A percentile compares a stretch with the other conserved stretches of the same genome.
Evolutionary conservation across 1,140 invertebrate genomes (phyloP).

Genomic region (Apocrypta bakeri): DNA sequence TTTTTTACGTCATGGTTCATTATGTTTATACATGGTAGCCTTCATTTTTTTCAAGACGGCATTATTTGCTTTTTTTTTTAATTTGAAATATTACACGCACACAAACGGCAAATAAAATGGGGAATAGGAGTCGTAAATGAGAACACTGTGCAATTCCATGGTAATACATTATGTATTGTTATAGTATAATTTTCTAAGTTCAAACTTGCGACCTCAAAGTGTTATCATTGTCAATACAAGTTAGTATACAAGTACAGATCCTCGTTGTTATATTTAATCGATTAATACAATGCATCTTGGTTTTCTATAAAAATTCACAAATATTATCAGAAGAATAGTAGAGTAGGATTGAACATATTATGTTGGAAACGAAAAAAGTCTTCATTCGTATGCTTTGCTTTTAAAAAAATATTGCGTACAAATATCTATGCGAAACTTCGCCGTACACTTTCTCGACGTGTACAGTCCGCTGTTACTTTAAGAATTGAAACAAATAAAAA

Average conservation of each 20-base stretch:
- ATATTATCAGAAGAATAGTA: not conserved
- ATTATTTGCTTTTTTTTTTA: not conserved
- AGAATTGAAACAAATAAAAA: not conserved
- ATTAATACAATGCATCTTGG: constrained; percentile 23
- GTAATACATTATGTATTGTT: constrained; percentile 48
- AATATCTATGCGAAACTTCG: not conserved
- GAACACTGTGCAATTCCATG: constrained; percentile 17
- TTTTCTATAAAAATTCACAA: constrained; percentile 6
- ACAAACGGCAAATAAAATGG: too few relatives aligned
- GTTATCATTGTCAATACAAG: constrained; percentile 39
- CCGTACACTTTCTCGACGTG: not conserved
- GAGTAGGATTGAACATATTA: not conserved
- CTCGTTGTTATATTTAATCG: constrained; percentile 26
- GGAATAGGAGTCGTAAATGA: not conserved
- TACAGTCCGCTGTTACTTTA: not conserved
- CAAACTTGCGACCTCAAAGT: constrained; percentile 46
- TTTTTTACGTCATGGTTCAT: constrained; percentile 13
- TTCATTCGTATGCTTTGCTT: not conserved
- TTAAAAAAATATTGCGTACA: not conserved
- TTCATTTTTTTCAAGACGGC: constrained; percentile 26
- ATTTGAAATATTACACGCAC: too few relatives aligned
- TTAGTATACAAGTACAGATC: constrained; percentile 39
- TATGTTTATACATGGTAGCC: not conserved
- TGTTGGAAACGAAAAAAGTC: not conserved
- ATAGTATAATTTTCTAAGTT: constrained; percentile 44